phyloP scores from a whole-genome alignment of 2,888 invertebrate genomes.

The Thyatira batis region DNA sequence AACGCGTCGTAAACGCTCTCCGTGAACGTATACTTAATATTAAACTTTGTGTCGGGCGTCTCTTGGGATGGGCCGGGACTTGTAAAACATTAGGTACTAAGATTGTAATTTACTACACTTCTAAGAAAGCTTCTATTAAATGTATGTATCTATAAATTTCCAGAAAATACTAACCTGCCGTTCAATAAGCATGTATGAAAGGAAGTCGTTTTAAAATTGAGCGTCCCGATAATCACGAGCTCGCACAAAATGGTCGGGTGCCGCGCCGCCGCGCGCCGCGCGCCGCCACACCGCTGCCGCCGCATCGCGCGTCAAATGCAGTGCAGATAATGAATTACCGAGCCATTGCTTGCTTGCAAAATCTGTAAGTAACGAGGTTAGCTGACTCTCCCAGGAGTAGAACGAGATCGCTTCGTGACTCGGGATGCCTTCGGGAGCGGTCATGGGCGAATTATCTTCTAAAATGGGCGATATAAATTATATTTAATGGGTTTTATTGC shows the following conservation, averaged over 20 bases:
- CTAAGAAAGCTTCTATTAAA: constrained; percentile 15
- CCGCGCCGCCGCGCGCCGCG: constrained; percentile 24
- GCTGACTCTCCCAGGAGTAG: constrained; percentile 44
- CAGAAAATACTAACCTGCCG: constrained; percentile 25
- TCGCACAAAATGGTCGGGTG: constrained; percentile 59
- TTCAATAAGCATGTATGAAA: constrained; percentile 55
- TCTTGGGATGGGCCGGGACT: constrained; percentile 20
- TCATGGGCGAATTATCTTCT: constrained; percentile 69
- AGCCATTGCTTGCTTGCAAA: constrained; percentile 71
- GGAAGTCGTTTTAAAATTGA: constrained; percentile 66
- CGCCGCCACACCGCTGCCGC: constrained; percentile 17
- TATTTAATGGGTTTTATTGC: constrained; percentile 66
- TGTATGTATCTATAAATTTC: too few species aligned
- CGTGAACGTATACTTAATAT: constrained; percentile 27
- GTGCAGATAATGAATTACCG: constrained; percentile 71
- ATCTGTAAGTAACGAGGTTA: constrained; percentile 72
- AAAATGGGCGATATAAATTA: constrained; percentile 70
- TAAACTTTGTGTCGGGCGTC: constrained; percentile 25
- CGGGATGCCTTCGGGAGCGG: constrained; percentile 67
- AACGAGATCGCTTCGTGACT: constrained; percentile 61
- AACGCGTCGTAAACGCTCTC: constrained; percentile 24
- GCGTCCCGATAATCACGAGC: constrained; percentile 63
- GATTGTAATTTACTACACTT: constrained; percentile 49
- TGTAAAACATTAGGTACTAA: constrained; percentile 37
- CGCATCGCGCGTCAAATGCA: constrained; percentile 39